Conservation (phyloP, 2,113 vertebrate species). For the Tautogolabrus adspersus region DNA sequence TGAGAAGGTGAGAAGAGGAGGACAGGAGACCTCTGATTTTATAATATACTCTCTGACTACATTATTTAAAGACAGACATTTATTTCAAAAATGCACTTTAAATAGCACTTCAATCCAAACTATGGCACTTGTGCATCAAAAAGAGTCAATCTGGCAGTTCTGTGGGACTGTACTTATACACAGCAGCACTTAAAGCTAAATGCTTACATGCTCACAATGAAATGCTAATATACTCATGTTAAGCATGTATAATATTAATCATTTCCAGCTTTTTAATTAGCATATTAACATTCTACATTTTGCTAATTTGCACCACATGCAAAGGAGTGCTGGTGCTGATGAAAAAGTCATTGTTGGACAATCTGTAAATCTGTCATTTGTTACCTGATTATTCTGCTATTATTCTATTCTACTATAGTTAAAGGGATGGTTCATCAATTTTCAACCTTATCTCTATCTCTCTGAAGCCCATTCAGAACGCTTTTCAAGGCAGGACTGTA, state of each 20-base stretch:
- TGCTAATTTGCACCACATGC: not conserved
- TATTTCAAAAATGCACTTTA: not conserved
- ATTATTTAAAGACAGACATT: constrained; percentile 7
- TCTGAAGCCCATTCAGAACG: no score
- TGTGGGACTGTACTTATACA: not conserved
- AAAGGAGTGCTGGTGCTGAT: not conserved
- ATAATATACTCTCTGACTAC: constrained; percentile 4
- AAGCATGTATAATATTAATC: not conserved
- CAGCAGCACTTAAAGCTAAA: not conserved
- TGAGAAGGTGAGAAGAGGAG: not conserved
- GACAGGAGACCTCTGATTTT: constrained; percentile 1
- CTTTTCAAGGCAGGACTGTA: no score
- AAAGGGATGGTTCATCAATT: no score
- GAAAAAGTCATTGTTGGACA: no score
- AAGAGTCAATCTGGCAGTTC: not conserved
- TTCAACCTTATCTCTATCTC: no score
- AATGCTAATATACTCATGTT: not conserved
- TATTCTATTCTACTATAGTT: no score
- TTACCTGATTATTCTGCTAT: no score
- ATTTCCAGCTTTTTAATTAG: no score
- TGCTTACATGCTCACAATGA: not conserved
- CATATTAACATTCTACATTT: not conserved
- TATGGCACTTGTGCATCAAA: not conserved
- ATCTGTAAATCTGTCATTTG: no score
- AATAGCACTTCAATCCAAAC: not conserved